A percentile compares a stretch with the other conserved stretches of the same genome.
Evolutionary conservation across 2,888 invertebrate species (phyloP).

Genomic region (Hemistola chrysoprasaria): DNA sequence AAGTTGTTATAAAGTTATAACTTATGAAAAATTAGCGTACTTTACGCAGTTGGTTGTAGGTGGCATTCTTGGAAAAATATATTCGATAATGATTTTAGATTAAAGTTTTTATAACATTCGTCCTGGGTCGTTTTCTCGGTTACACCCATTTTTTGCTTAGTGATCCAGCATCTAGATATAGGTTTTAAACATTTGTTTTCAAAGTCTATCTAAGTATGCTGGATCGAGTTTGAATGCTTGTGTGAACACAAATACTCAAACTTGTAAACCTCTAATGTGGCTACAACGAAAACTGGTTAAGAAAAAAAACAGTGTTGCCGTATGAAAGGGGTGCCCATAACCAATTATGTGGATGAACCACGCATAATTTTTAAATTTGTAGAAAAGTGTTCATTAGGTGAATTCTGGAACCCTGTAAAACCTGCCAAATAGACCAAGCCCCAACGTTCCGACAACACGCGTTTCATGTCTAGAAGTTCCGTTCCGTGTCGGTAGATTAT

Average conservation of each 20-base stretch:
- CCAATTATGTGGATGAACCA: conserved; percentile 28
- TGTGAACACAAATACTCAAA: too few relatives aligned
- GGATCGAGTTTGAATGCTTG: too few relatives aligned
- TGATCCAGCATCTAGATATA: too few relatives aligned
- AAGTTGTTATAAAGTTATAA: conserved; percentile 4
- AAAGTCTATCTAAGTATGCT: too few relatives aligned
- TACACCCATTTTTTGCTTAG: too few relatives aligned
- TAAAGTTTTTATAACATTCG: too few relatives aligned
- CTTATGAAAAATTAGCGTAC: conserved; percentile 2
- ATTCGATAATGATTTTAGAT: too few relatives aligned
- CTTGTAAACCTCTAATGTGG: too few relatives aligned
- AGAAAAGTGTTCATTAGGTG: conserved; percentile 45
- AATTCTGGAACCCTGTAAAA: conserved; percentile 44
- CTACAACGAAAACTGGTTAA: too few relatives aligned
- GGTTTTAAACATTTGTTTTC: too few relatives aligned
- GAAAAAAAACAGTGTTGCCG: too few relatives aligned
- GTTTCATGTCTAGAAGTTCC: conserved; percentile 75
- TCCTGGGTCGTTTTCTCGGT: too few relatives aligned
- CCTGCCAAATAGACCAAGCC: conserved; percentile 66
- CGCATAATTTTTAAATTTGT: conserved; percentile 50
- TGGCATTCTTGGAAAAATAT: background rate
- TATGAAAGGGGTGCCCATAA: conserved; percentile 24
- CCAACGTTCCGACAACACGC: conserved; percentile 74
- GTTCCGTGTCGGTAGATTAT: conserved; percentile 70
- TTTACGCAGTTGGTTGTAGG: conserved; percentile 5